These are phyloP conservation scores for Smittia aterrima DNA, from an alignment of 2,888 invertebrate species.

Conservation along the genomic window DNA sequence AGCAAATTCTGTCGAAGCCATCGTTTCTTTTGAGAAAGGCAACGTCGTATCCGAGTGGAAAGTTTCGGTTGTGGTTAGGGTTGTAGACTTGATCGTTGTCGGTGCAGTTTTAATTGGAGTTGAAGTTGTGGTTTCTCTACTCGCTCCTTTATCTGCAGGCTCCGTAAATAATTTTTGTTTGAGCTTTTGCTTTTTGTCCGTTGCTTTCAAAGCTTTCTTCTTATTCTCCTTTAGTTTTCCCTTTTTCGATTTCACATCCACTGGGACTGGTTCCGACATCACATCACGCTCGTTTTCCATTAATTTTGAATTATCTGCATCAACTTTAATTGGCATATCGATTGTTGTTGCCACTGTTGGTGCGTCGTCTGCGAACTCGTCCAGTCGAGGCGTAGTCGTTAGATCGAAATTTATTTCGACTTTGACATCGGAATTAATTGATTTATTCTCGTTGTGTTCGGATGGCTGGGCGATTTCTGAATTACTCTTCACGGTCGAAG, in stretches of 20 bases:
- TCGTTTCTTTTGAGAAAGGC: background rate
- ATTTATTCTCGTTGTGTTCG: constrained; percentile 14
- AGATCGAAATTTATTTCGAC: background rate
- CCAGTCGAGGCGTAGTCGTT: background rate
- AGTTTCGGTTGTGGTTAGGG: constrained; percentile 12
- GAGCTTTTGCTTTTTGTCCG: constrained; percentile 9
- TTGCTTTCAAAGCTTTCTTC: constrained; percentile 19
- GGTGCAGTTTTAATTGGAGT: constrained; percentile 37
- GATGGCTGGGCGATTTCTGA: background rate
- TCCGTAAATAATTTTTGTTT: constrained; percentile 23
- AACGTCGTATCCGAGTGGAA: background rate
- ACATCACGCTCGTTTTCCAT: constrained; percentile 18
- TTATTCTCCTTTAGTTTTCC: background rate
- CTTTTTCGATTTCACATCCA: background rate
- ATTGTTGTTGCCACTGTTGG: background rate
- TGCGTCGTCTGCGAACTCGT: background rate
- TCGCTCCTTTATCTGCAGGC: background rate
- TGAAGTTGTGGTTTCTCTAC: background rate
- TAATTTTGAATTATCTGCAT: constrained; percentile 13
- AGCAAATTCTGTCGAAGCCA: background rate
- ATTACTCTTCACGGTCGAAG: background rate
- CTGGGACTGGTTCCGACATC: too few species aligned
- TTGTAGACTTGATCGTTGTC: constrained; percentile 35
- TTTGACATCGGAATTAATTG: constrained; percentile 10
- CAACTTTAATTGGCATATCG: constrained; percentile 22